A percentile compares a stretch with the other conserved stretches of the same genome.
These are phyloP conservation scores for Ochotona princeps DNA, from an alignment of 2,113 vertebrate species.

Conservation along the genomic window DNA sequence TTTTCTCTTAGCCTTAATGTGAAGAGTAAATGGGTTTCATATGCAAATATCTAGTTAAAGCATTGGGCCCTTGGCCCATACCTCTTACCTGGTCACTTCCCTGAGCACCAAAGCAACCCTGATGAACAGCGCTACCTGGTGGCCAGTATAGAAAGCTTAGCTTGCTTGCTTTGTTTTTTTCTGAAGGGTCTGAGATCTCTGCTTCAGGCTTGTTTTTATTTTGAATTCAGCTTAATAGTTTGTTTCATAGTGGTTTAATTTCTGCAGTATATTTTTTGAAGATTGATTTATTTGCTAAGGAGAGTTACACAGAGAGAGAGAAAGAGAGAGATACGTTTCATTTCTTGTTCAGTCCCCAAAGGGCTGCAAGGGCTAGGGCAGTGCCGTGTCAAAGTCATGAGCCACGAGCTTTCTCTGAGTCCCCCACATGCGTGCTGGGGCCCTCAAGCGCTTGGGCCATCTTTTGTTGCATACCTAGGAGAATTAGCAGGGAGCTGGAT, in stretches of 20 bases:
- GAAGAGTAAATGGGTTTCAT: background rate
- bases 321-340: too few relatives aligned
- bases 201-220: constrained; percentile 21
- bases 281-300: too few relatives aligned
- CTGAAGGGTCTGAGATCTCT: background rate
- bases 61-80: background rate
- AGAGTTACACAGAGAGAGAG: too few relatives aligned
- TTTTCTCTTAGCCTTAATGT: background rate
- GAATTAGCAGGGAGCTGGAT: too few relatives aligned
- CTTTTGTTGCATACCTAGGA: too few relatives aligned
- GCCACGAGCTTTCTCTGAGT: too few relatives aligned
- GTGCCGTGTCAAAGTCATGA: too few relatives aligned
- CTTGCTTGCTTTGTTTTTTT: background rate
- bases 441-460: too few relatives aligned
- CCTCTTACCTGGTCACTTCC: background rate
- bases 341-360: too few relatives aligned
- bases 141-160: background rate
- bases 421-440: too few relatives aligned
- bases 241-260: background rate
- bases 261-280: background rate
- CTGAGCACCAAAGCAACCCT: background rate
- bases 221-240: constrained; percentile 6
- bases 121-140: background rate
- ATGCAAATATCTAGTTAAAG: background rate
- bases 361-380: too few relatives aligned